phyloP scores from a whole-genome alignment of 2,113 vertebrate species.

The Haliaeetus leucogaster region DNA sequence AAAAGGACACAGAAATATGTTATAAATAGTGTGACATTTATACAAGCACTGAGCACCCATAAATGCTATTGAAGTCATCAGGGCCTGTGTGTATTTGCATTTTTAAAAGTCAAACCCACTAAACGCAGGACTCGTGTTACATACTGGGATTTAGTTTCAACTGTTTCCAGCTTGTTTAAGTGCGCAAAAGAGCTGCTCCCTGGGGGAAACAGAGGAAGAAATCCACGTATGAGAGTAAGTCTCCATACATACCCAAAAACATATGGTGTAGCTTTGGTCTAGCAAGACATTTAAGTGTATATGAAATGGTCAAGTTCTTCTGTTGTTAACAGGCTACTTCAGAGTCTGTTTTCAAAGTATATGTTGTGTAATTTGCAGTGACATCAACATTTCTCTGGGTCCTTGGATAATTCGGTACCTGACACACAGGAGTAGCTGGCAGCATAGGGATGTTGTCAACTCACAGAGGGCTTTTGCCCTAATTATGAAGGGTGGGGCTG shows the following conservation, averaged over 20 bases:
- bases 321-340: background rate
- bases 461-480: background rate
- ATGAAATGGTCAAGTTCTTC: background rate
- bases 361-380: background rate
- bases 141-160: constrained; percentile 29
- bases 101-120: constrained; percentile 47
- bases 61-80: constrained; percentile 65
- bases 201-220: background rate
- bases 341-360: background rate
- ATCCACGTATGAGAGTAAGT: background rate
- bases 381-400: background rate
- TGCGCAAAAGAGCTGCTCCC: constrained; percentile 23
- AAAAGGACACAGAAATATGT: constrained; percentile 38
- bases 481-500: background rate
- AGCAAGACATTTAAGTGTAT: background rate
- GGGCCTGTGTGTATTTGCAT: background rate
- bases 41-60: constrained; percentile 49
- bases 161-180: constrained; percentile 28
- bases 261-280: background rate
- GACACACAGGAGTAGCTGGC: background rate
- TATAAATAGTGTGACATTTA: constrained; percentile 69
- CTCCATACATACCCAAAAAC: background rate
- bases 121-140: background rate
- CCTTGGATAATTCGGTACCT: background rate
- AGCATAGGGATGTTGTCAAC: background rate